phyloP scores from a whole-genome alignment of 37 sponge, comb jelly and placozoan species.

The Oscarella lobularis region DNA sequence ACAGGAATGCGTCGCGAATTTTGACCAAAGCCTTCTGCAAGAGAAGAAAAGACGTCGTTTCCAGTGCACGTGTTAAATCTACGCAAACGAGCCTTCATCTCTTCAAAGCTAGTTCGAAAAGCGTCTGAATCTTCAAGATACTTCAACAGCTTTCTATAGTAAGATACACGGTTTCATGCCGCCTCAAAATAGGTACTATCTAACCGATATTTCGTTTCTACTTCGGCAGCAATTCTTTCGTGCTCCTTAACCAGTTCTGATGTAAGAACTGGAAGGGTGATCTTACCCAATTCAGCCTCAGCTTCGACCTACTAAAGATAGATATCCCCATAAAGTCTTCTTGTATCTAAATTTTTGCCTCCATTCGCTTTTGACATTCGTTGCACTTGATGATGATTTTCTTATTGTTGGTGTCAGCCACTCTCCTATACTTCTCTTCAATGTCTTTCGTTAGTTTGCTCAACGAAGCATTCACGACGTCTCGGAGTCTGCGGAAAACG shows the following conservation, averaged over 20 bases:
- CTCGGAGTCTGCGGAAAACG: conserved; percentile 12
- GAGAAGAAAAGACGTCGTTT: no score
- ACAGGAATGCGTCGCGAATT: conserved; percentile 30
- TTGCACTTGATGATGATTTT: conserved; percentile 57
- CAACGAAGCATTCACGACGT: conserved; percentile 18
- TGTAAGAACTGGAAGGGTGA: background rate
- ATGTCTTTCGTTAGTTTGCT: conserved; percentile 10
- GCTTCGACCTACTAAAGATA: conserved; percentile 18
- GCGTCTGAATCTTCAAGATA: no score
- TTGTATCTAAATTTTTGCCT: conserved; percentile 13
- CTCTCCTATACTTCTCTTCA: conserved; percentile 43
- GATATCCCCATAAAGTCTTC: background rate
- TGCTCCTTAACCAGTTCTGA: background rate
- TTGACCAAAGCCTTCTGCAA: conserved; percentile 37
- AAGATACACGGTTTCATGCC: no score
- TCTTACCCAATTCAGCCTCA: conserved; percentile 23
- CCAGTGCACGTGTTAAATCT: no score
- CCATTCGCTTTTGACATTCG: conserved; percentile 38
- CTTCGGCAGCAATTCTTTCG: background rate
- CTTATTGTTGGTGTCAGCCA: conserved; percentile 47
- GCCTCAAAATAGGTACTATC: no score
- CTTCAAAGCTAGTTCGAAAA: background rate
- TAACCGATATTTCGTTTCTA: no score
- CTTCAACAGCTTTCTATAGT: no score
- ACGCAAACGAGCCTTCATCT: background rate